Base-by-base conservation (phyloP, 2,888 invertebrate genomes). In the Xanthostigma xanthostigma region DNA sequence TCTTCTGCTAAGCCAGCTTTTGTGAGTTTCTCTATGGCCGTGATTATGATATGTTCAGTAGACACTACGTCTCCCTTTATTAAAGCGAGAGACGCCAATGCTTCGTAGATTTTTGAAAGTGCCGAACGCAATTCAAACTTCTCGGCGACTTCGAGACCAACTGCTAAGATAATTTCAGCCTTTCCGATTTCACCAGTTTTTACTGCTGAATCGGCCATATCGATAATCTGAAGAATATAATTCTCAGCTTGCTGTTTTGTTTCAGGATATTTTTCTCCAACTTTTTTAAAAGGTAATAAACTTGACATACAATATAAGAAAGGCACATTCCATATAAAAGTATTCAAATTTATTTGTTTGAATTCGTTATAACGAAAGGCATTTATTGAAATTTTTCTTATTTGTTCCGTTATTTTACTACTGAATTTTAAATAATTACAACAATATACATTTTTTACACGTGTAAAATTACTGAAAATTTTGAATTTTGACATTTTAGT, bases 1-100 rank as follows among this genome's bases (percentile, higher is more conserved):
- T 62, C 57, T 50, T 69, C 68, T 9, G 63, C 50, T 48, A 51
- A 55, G 5, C 67, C 69, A 11, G 60, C 55, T 45, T 65, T 62
- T 3, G 63, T 54, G 51, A 70, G 57, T 55, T 66, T 67, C 51
- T 70, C 68, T 11, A 68, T 67, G 4, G 62, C 65, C 36, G 61
- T 59, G 0, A 65, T 65, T 41, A 70, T 53, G 36, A 69, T 53
- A 17, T 59, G 56, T 54, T 70, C 69, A 2, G 69, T 68, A 57
- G 65, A 65, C 8, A 57, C 55, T 10, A 66, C 56, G 38, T 67
- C 61, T 1, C 68, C 68, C 53, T 65, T 59, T 17, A 62, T 63
- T 44, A 68, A 60, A 2, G 67, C 63, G 6, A 71, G 65, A 1
- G 66, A 64, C 3, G 68, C 64, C 27, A 70, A 55, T 48, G 70